Percentiles rank a stretch among this genome's conserved stretches.
These are phyloP conservation scores for Galbula dea DNA, from an alignment of 2,113 vertebrate species.

Conservation along the genomic window DNA sequence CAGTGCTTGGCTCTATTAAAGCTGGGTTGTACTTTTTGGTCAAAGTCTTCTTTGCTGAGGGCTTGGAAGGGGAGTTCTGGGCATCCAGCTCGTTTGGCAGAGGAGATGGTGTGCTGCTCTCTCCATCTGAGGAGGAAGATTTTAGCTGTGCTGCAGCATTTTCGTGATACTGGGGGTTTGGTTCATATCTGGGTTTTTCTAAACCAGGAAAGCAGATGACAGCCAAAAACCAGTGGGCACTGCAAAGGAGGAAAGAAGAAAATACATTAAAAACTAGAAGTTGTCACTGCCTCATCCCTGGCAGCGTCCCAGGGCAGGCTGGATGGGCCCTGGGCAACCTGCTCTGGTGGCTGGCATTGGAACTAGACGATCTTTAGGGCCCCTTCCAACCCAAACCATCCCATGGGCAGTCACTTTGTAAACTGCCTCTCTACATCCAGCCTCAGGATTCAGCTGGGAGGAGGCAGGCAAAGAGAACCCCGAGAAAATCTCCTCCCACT, in stretches of 20 bases:
- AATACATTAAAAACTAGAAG: not conserved
- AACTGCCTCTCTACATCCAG: too few species aligned
- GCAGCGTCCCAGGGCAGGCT: too few species aligned
- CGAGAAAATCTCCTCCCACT: too few species aligned
- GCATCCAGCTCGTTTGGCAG: slow-evolving; percentile 72
- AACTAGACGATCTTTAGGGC: too few species aligned
- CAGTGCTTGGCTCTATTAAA: slow-evolving; percentile 66
- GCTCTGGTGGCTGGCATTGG: too few species aligned
- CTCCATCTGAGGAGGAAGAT: slow-evolving; percentile 70
- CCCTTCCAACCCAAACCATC: too few species aligned
- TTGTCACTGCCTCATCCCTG: too few species aligned
- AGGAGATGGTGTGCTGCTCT: slow-evolving; percentile 68
- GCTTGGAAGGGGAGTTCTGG: slow-evolving; percentile 69
- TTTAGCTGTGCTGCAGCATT: slow-evolving; percentile 57
- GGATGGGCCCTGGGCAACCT: too few species aligned
- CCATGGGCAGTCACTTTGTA: too few species aligned
- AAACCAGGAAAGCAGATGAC: slow-evolving; percentile 97
- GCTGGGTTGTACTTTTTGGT: slow-evolving; percentile 71
- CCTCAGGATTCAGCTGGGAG: too few species aligned
- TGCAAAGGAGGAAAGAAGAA: slow-evolving; percentile 65
- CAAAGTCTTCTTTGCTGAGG: slow-evolving; percentile 70
- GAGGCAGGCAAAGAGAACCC: too few species aligned
- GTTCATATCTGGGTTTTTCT: slow-evolving; percentile 78
- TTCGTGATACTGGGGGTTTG: slow-evolving; percentile 82
- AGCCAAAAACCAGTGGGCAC: slow-evolving; percentile 98